Percentiles rank a stretch among this genome's conserved stretches.
phyloP scores from a whole-genome alignment of 2,113 vertebrate species.

The Struthidea cinerea region DNA sequence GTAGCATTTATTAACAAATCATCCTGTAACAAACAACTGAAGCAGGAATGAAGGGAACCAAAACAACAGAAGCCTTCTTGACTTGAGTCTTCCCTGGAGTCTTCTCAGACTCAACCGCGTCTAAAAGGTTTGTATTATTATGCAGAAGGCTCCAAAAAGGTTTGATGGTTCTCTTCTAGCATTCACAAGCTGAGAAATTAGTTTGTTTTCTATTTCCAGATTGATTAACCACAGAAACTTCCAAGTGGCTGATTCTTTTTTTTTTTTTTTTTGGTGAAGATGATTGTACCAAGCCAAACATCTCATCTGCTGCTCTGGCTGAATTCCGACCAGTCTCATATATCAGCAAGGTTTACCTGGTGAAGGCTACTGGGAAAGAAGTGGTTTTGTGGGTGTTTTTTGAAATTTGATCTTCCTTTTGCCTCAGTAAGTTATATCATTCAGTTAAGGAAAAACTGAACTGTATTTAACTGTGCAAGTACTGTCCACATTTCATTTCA shows the following conservation, averaged over 20 bases:
- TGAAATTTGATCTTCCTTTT: not conserved
- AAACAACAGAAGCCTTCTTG: not conserved
- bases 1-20: not conserved
- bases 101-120: not conserved
- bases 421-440: not conserved
- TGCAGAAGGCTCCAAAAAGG: not conserved
- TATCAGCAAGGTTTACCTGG: not conserved
- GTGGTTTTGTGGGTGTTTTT: not conserved
- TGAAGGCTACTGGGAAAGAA: not conserved
- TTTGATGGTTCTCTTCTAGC: not conserved
- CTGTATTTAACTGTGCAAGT: not conserved
- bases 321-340: accelerated
- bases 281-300: not conserved
- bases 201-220: not conserved
- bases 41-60: not conserved
- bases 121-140: not conserved
- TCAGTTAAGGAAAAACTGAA: not conserved
- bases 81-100: not conserved
- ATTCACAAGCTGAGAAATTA: not conserved
- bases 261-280: not conserved
- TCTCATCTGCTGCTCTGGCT: not conserved
- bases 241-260: not conserved
- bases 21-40: not conserved
- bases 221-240: not conserved
- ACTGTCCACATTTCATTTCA: not conserved